Evolutionary conservation across 1,140 invertebrate genomes (phyloP).

Genomic region (Schmidtea mediterranea): DNA sequence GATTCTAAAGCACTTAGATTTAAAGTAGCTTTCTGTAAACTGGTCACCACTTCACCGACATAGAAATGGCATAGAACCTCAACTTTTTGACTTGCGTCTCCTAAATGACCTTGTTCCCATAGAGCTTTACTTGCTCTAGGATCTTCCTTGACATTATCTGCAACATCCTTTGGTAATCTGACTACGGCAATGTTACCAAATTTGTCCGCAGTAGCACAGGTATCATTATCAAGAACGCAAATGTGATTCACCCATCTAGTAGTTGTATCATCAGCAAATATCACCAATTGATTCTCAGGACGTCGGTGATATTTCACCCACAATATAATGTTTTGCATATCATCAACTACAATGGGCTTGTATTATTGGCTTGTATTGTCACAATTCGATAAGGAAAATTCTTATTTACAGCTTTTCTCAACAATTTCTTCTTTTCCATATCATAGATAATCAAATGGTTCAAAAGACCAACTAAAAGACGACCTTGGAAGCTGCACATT

Average conservation of each 20-base stretch:
- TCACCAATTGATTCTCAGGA: constrained; percentile 79
- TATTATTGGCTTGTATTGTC: too few relatives aligned
- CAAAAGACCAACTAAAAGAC: constrained; percentile 66
- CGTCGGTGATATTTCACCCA: constrained; percentile 66
- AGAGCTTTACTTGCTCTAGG: constrained; percentile 88
- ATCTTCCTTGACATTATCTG: constrained; percentile 92
- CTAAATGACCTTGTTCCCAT: constrained; percentile 73
- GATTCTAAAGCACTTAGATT: constrained; percentile 88
- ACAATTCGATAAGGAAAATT: constrained; percentile 14
- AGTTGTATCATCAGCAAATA: constrained; percentile 90
- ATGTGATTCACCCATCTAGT: constrained; percentile 78
- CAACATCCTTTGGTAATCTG: constrained; percentile 57
- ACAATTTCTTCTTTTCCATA: constrained; percentile 75
- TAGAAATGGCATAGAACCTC: constrained; percentile 72
- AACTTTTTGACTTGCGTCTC: constrained; percentile 86
- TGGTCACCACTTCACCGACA: constrained; percentile 53
- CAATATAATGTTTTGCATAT: constrained; percentile 77
- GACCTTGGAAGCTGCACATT: constrained; percentile 73
- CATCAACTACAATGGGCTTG: constrained; percentile 75
- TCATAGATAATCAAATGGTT: constrained; percentile 71
- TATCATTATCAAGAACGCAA: constrained; percentile 74
- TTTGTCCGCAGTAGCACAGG: constrained; percentile 77
- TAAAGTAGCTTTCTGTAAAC: constrained; percentile 56
- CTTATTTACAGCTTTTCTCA: constrained; percentile 94
- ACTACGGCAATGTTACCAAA: constrained; percentile 88